These are phyloP conservation scores for Gnathonemus echidnorhynchus DNA, from an alignment of 2,113 vertebrate species.

Conservation along the genomic window DNA sequence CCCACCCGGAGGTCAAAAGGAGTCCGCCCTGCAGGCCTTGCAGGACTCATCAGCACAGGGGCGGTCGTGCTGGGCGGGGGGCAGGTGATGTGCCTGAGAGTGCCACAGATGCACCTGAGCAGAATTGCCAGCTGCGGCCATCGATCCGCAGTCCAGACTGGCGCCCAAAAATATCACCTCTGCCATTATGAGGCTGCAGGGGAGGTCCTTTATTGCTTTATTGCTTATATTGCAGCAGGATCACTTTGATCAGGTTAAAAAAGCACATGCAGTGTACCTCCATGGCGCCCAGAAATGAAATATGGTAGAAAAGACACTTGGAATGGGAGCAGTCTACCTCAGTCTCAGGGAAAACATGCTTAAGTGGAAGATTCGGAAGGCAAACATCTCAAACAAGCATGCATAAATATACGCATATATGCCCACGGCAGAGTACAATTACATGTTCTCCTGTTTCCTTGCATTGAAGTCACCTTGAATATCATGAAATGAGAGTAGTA, in stretches of 20 bases:
- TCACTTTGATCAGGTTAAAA: slow-evolving; percentile 29
- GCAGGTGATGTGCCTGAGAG: slow-evolving; percentile 36
- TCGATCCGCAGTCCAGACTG: slow-evolving; percentile 47
- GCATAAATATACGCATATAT: not conserved
- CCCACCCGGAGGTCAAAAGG: slow-evolving; percentile 29
- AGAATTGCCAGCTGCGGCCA: slow-evolving; percentile 43
- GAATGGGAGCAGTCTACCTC: not conserved
- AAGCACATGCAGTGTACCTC: slow-evolving; percentile 18
- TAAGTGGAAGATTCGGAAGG: not conserved
- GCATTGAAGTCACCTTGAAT: not conserved
- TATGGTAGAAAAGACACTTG: not conserved
- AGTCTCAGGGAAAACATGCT: not conserved
- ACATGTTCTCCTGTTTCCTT: not conserved
- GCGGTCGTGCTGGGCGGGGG: slow-evolving; percentile 22
- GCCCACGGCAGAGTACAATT: not conserved
- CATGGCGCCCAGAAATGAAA: slow-evolving; percentile 10
- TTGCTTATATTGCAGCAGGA: slow-evolving; percentile 22
- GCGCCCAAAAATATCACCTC: slow-evolving; percentile 49
- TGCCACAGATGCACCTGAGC: slow-evolving; percentile 40
- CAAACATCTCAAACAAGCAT: not conserved
- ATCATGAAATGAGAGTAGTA: not conserved
- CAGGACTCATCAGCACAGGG: slow-evolving; percentile 34
- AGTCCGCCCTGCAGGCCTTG: slow-evolving; percentile 19
- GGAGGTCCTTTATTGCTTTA: slow-evolving; percentile 25
- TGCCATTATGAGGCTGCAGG: slow-evolving; percentile 38